Evolutionary conservation across 1,140 invertebrate species (phyloP), one percentile per base, ranked within the genome.

Genomic region (Tetraneura akinire): DNA sequence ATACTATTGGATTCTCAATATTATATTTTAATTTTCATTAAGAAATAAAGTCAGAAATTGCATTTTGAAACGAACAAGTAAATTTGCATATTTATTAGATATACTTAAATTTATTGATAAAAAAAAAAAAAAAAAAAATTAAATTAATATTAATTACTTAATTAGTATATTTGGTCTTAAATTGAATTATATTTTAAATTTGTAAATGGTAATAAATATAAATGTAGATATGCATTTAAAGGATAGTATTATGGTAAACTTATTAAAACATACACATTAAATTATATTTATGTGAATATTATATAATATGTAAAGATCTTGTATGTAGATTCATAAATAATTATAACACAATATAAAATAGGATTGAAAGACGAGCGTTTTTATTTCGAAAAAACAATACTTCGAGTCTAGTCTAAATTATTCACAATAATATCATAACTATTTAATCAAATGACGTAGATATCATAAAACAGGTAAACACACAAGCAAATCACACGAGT

Each of bases 391-490:
- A 51, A 76, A 76, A 76, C 49, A 76, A 76, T 55, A 76, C 49
- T 55, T 55, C 29, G 29, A 55, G 71, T 76, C 71, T 55, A 76
- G 53, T 42, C 51, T 76, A 55, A 57, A 37, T 57, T 57, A 57
- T 76, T 42, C 37, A 37, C 51, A 76, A 37, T 18, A n/a, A 55
- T 55, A 32, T 23, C 21, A 37, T 37, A 55, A 76, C n/a, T 76
- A 76, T 76, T 21, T 76, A 76, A 76, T 76, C 51, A 13, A 76
- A 76, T 76, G 51, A 76, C 51, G 71, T 76, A 76, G 71, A 76
- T 76, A 76, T 55, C 37, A 42, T 76, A 57, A 32, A 57, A 76
- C 51, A 57, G 71, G 51, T 76, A 55, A 76, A 76, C 71, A 76
- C 71, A 76, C 71, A 76, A 76, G 71, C 51, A 13, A 76, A 55